Percentiles rank a stretch among this genome's conserved stretches.
phyloP scores from a whole-genome alignment of 2,797 vertebrate species.

The Champsocephalus gunnari region DNA sequence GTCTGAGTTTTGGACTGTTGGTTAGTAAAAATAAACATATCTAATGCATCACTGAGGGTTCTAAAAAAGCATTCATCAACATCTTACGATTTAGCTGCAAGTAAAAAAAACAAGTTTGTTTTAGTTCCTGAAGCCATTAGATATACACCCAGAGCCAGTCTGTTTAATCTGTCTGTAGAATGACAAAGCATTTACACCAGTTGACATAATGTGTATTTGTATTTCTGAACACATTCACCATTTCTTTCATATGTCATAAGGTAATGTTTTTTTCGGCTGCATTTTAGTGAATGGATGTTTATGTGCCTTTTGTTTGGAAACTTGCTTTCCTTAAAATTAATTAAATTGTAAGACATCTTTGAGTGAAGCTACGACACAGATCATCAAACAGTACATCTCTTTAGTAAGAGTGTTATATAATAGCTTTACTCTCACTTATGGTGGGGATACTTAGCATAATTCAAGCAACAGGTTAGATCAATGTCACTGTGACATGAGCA shows the following conservation, averaged over 20 bases:
- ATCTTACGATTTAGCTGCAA: not conserved
- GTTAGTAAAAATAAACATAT: not conserved
- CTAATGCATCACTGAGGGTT: not conserved
- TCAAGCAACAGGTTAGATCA: constrained; percentile 55
- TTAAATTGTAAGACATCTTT: not conserved
- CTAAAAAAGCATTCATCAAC: not conserved
- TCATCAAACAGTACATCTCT: constrained; percentile 2
- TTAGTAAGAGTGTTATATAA: constrained; percentile 41
- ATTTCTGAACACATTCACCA: not conserved
- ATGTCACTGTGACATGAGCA: constrained; percentile 30
- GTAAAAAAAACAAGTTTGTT: not conserved
- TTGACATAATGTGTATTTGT: constrained; percentile 1
- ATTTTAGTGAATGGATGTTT: not conserved
- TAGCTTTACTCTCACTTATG: constrained; percentile 17
- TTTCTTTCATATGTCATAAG: not conserved
- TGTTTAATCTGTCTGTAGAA: not conserved
- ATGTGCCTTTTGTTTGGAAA: not conserved
- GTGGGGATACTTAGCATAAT: constrained; percentile 25
- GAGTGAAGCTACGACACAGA: not conserved
- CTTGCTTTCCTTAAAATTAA: not conserved
- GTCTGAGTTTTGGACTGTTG: not conserved
- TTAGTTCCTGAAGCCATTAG: not conserved
- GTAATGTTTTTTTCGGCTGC: not conserved
- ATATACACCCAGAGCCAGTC: not conserved
- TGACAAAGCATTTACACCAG: not conserved